Conservation (phyloP, 2,113 vertebrate species). For the Notechis scutatus region DNA sequence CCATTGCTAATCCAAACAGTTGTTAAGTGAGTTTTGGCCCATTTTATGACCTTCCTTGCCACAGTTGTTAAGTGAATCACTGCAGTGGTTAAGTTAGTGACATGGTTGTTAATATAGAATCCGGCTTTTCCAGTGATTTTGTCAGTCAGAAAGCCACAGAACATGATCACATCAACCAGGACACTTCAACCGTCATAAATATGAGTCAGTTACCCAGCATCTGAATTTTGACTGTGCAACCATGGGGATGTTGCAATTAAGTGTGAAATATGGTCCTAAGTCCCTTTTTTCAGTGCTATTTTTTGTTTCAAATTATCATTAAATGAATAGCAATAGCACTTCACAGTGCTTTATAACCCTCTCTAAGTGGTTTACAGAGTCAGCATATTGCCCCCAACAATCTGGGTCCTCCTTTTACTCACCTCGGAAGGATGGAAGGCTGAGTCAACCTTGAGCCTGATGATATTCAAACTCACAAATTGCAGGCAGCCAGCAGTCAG, state of each 20-base stretch:
- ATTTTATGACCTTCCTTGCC: background rate
- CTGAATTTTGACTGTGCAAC: background rate
- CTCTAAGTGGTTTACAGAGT: too few species aligned
- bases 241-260: background rate
- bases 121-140: background rate
- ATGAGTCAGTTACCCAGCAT: background rate
- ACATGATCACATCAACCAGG: background rate
- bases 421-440: too few species aligned
- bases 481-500: too few species aligned
- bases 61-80: background rate
- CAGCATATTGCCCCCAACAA: too few species aligned
- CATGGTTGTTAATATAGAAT: background rate
- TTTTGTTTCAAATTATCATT: background rate
- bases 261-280: background rate
- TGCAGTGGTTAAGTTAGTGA: background rate
- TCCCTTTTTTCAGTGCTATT: background rate
- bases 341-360: too few species aligned
- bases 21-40: background rate
- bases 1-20: background rate
- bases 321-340: background rate
- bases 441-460: too few species aligned
- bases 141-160: background rate
- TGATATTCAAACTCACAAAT: too few species aligned
- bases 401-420: too few species aligned
- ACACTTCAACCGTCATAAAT: rapidly evolving